A percentile compares a stretch with the other conserved stretches of the same genome.
These are phyloP conservation scores for Monopis laevigella DNA, from an alignment of 2,888 invertebrate species.

Conservation along the genomic window DNA sequence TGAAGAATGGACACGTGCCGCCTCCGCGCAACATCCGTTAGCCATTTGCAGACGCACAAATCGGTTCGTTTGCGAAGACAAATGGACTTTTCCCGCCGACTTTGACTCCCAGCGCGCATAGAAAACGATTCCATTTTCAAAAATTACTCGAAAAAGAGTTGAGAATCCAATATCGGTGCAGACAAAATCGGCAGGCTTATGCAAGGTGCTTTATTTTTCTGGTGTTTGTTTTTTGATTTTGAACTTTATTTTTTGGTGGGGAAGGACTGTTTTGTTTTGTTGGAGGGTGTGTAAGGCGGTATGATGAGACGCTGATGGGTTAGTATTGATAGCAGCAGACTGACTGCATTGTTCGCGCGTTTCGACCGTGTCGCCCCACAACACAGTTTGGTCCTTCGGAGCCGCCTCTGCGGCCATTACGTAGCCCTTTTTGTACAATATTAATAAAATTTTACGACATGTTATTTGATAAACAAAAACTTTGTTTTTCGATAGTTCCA, in stretches of 20 bases:
- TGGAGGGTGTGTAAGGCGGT: constrained; percentile 21
- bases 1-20: constrained; percentile 33
- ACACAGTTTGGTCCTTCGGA: constrained; percentile 9
- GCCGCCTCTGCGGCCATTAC: constrained; percentile 12
- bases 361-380: constrained; percentile 34
- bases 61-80: constrained; percentile 64
- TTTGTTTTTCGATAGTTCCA: constrained; percentile 25
- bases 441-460: constrained; percentile 43
- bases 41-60: constrained; percentile 58
- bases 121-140: constrained; percentile 48
- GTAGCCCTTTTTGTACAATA: constrained; percentile 34
- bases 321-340: constrained; percentile 29
- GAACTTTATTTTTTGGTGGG: not conserved
- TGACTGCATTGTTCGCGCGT: constrained; percentile 34
- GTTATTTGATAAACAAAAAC: constrained; percentile 20
- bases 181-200: constrained; percentile 22
- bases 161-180: constrained; percentile 42
- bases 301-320: constrained; percentile 33
- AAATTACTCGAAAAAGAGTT: constrained; percentile 51
- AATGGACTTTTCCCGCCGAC: constrained; percentile 40
- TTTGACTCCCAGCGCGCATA: constrained; percentile 31
- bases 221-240: not conserved
- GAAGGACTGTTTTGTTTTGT: not conserved
- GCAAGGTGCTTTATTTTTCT: constrained; percentile 26
- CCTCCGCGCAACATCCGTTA: constrained; percentile 52